phyloP scores from a whole-genome alignment of 2,113 vertebrate genomes.

The Plecotus auritus region DNA sequence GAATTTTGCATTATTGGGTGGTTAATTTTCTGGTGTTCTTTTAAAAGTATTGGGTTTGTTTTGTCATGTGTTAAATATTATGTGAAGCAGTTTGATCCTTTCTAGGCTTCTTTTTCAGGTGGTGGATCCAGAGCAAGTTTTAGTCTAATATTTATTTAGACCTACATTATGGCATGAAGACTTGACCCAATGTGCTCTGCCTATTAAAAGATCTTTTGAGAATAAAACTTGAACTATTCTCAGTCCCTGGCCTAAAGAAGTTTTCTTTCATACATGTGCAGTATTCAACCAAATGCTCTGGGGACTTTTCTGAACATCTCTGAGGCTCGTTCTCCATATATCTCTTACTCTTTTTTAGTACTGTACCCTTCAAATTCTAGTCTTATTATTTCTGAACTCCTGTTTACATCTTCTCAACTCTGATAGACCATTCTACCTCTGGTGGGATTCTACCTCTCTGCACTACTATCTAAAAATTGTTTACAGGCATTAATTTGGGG shows the following conservation, averaged over 20 bases:
- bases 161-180: background rate
- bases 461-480: background rate
- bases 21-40: background rate
- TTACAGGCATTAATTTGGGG: background rate
- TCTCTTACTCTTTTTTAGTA: background rate
- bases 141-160: background rate
- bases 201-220: background rate
- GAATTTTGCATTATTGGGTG: background rate
- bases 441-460: background rate
- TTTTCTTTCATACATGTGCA: background rate
- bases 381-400: background rate
- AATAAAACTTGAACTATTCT: background rate
- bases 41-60: background rate
- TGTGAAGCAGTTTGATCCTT: background rate
- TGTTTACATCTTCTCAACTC: background rate
- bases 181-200: background rate
- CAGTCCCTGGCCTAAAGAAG: background rate
- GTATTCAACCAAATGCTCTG: background rate
- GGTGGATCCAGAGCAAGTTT: background rate
- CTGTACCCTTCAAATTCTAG: background rate
- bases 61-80: background rate
- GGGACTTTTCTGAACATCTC: background rate
- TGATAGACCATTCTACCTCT: background rate
- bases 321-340: background rate
- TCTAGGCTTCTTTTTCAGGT: background rate